Percentiles rank a stretch among this genome's conserved stretches.
Evolutionary conservation across 2,888 invertebrate genomes (phyloP).

Genomic region (Caenorhabditis angaria): DNA sequence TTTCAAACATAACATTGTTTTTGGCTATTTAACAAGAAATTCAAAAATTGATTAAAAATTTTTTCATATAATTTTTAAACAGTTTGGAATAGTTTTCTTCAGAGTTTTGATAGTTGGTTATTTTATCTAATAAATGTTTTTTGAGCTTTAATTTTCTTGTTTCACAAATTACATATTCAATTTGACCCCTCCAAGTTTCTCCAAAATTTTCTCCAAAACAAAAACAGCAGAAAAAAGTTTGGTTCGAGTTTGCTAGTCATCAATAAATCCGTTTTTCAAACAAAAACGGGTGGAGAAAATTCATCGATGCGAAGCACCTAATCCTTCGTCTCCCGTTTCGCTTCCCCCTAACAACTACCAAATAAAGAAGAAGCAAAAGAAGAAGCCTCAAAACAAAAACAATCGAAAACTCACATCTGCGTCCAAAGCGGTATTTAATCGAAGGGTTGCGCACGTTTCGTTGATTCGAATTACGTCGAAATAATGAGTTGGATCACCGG

Average conservation of each 20-base stretch:
- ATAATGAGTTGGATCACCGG: slow-evolving; percentile 48
- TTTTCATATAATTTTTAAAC: too few relatives aligned
- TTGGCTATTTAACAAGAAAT: too few relatives aligned
- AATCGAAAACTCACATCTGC: slow-evolving; percentile 67
- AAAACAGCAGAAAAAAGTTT: too few relatives aligned
- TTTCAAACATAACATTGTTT: too few relatives aligned
- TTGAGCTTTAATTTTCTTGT: too few relatives aligned
- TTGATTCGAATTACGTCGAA: slow-evolving; percentile 58
- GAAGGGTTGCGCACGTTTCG: slow-evolving; percentile 58
- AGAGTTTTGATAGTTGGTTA: too few relatives aligned
- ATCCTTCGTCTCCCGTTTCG: neutral
- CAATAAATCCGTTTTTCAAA: slow-evolving; percentile 3
- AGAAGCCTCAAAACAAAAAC: slow-evolving; percentile 10
- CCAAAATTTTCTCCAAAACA: too few relatives aligned
- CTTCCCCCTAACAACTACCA: slow-evolving; percentile 5
- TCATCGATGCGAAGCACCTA: neutral
- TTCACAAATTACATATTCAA: too few relatives aligned
- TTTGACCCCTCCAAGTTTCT: too few relatives aligned
- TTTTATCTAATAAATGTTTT: too few relatives aligned
- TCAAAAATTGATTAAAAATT: too few relatives aligned
- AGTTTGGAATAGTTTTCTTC: too few relatives aligned
- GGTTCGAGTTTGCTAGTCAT: neutral
- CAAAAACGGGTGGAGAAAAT: neutral
- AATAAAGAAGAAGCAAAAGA: slow-evolving; percentile 8
- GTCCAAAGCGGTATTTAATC: slow-evolving; percentile 56